Evolutionary conservation across 1,140 invertebrate species (phyloP).

Genomic region (Orchesella cincta): DNA sequence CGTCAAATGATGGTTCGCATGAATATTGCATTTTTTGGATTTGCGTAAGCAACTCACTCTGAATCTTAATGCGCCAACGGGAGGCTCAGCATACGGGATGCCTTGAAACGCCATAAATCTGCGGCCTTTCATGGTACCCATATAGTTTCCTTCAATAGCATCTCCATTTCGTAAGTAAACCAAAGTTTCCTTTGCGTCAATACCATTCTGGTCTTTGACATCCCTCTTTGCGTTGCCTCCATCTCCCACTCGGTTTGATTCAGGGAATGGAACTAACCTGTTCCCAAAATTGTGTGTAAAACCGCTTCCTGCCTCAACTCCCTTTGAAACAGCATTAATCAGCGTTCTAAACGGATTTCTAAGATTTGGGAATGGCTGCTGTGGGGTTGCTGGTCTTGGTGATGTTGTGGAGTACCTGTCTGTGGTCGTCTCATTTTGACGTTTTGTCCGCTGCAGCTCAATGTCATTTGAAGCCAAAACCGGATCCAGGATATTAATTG

Average conservation of each 20-base stretch:
- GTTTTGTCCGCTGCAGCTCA: slow-evolving; percentile 1
- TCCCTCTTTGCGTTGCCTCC: background rate
- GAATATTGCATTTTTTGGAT: background rate
- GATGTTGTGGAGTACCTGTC: background rate
- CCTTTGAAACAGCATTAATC: background rate
- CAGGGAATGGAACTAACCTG: background rate
- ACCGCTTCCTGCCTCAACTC: background rate
- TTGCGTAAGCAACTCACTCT: background rate
- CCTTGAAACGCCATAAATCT: slow-evolving; percentile 14
- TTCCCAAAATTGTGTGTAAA: slow-evolving; percentile 20
- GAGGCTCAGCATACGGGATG: slow-evolving; percentile 11
- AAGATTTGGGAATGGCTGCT: background rate
- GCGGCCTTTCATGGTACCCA: slow-evolving; percentile 11
- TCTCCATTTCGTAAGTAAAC: slow-evolving; percentile 7
- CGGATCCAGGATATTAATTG: background rate
- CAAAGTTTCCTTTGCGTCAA: background rate
- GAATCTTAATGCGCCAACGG: slow-evolving; percentile 1
- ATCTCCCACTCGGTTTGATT: background rate
- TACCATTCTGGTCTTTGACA: background rate
- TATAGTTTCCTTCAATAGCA: background rate
- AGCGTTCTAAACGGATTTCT: background rate
- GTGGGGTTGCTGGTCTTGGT: background rate
- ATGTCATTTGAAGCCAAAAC: background rate
- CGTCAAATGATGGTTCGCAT: no score
- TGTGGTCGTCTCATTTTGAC: background rate